These are phyloP conservation scores for Drosophila koepferae DNA, from an alignment of 2,888 invertebrate species.

Conservation along the genomic window DNA sequence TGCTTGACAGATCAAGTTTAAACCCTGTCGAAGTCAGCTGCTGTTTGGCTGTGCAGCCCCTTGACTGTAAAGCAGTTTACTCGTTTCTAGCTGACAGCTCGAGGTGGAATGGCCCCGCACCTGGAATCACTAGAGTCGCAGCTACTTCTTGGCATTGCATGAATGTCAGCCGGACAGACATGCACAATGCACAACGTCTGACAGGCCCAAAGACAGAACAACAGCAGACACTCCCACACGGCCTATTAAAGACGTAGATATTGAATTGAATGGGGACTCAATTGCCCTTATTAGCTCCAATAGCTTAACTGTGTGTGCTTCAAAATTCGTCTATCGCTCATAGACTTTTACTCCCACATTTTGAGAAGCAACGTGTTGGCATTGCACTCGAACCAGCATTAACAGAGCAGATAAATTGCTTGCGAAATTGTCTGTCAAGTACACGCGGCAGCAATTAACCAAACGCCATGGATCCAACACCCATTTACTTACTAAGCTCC, in stretches of 20 bases:
- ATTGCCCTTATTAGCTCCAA: conserved; percentile 9
- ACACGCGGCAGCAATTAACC: conserved; percentile 63
- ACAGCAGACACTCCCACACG: conserved; percentile 2
- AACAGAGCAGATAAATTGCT: conserved; percentile 55
- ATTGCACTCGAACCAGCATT: conserved; percentile 7
- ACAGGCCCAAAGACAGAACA: not conserved
- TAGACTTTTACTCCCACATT: not conserved
- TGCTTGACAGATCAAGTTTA: conserved; percentile 58
- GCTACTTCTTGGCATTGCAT: conserved; percentile 15
- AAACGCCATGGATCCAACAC: conserved; percentile 21
- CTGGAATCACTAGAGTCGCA: conserved; percentile 17
- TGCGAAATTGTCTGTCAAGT: conserved; percentile 70
- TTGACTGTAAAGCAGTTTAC: conserved; percentile 17
- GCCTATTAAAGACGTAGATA: not conserved
- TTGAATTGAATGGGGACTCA: conserved; percentile 16
- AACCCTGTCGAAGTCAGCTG: conserved; percentile 16
- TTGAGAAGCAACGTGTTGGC: conserved; percentile 15
- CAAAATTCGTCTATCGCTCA: not conserved
- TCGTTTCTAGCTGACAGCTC: conserved; percentile 9
- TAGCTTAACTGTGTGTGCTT: not conserved
- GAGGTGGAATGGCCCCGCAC: not conserved
- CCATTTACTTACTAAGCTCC: conserved; percentile 4
- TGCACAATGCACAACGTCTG: not conserved
- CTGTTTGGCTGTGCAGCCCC: not conserved
- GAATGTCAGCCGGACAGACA: conserved; percentile 10